Evolutionary conservation across 2,797 vertebrate genomes (phyloP).

Genomic region (Trematomus bernacchii): DNA sequence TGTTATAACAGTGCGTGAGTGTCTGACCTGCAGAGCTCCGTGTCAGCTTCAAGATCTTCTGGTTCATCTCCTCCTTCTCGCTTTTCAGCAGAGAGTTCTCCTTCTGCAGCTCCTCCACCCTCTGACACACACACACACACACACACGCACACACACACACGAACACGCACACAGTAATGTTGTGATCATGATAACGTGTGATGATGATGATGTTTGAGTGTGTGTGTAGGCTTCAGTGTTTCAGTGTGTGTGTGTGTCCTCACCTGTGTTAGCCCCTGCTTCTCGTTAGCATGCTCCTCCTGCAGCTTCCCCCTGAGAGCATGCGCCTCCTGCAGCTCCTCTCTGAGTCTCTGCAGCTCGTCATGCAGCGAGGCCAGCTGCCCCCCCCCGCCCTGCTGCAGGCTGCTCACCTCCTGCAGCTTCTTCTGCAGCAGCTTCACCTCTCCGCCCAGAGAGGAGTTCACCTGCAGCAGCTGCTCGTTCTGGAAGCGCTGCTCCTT

Average conservation of each 20-base stretch:
- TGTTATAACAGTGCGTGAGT: too few species aligned
- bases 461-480: conserved; percentile 83
- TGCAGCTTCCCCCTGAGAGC: too few species aligned
- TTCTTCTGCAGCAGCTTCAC: conserved; percentile 90
- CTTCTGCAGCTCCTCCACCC: conserved; percentile 89
- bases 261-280: conserved; percentile 74
- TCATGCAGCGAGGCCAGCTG: conserved; percentile 86
- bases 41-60: conserved; percentile 80
- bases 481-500: conserved; percentile 88
- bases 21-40: conserved; percentile 81
- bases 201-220: too few species aligned
- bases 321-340: conserved; percentile 85
- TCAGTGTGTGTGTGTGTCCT: too few species aligned
- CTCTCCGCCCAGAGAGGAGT: conserved; percentile 79
- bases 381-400: conserved; percentile 55
- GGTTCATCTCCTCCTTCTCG: conserved; percentile 94
- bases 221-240: too few species aligned
- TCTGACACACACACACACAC: conserved; percentile 70
- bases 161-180: too few species aligned
- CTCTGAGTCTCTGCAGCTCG: conserved; percentile 86
- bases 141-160: too few species aligned
- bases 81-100: conserved; percentile 91
- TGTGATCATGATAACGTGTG: too few species aligned
- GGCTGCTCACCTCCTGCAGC: conserved; percentile 82
- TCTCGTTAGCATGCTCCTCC: conserved; percentile 83